Percentiles rank a stretch among this genome's conserved stretches.
These are phyloP conservation scores for Conomelus anceps DNA, from an alignment of 2,888 invertebrate species.

Conservation along the genomic window DNA sequence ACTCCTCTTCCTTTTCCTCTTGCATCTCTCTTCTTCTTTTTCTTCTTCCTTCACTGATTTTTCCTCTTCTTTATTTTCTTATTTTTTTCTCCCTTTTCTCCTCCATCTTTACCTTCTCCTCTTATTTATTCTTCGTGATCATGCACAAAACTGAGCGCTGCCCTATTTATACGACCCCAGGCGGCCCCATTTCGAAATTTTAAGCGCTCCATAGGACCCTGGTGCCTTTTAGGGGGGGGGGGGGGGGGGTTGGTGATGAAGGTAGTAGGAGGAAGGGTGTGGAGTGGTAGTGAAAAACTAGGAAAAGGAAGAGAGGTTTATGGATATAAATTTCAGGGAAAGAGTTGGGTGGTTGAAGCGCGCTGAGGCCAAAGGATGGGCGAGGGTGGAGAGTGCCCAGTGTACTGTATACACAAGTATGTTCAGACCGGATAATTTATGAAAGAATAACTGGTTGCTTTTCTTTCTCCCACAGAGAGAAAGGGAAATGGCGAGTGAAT, in stretches of 20 bases:
- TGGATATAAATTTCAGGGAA: not conserved
- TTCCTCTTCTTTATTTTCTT: not conserved
- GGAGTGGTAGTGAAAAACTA: not conserved
- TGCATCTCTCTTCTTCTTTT: too few species aligned
- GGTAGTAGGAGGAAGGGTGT: not conserved
- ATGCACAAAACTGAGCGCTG: not conserved
- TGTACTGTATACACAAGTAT: not conserved
- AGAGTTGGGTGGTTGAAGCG: not conserved
- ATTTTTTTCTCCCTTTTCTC: not conserved
- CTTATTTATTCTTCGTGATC: not conserved
- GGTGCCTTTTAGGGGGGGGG: not conserved
- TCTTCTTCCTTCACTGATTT: too few species aligned
- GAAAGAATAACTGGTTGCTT: not conserved
- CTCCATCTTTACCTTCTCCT: not conserved
- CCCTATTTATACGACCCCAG: not conserved
- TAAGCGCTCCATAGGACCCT: not conserved
- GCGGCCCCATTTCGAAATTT: not conserved
- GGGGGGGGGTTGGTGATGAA: not conserved
- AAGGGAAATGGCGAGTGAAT: not conserved
- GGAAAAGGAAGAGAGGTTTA: not conserved
- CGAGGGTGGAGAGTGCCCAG: not conserved
- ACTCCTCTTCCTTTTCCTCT: too few species aligned
- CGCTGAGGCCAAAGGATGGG: not conserved
- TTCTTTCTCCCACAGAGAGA: not conserved
- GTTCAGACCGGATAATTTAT: not conserved